Conservation (phyloP, 2,888 invertebrate genomes). For the Tolmerus cingulatus region DNA sequence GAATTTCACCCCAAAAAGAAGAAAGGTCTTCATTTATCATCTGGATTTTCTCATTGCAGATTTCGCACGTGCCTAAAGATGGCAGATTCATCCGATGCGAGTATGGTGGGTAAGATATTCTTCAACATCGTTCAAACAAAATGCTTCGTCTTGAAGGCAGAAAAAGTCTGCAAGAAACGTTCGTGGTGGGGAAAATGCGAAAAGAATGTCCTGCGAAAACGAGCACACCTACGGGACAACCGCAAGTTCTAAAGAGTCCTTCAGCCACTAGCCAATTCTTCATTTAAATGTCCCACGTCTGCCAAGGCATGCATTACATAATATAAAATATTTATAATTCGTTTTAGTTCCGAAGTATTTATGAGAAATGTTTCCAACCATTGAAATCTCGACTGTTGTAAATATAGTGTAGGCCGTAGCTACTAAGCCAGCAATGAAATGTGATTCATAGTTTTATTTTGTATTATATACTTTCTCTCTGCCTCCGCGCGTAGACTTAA, state of each 20-base stretch:
- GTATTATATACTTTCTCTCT: slow-evolving; percentile 36
- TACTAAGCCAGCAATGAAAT: slow-evolving; percentile 17
- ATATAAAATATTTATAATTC: slow-evolving; percentile 12
- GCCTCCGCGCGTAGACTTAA: slow-evolving; percentile 4
- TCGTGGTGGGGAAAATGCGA: slow-evolving; percentile 87
- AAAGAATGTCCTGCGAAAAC: slow-evolving; percentile 72
- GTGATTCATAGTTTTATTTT: slow-evolving; percentile 39
- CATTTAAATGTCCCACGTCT: slow-evolving; percentile 8
- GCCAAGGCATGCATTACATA: background rate
- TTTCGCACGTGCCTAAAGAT: slow-evolving; percentile 92
- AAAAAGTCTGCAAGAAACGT: slow-evolving; percentile 77
- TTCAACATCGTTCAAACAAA: slow-evolving; percentile 95
- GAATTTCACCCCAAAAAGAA: background rate
- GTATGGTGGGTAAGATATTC: slow-evolving; percentile 90
- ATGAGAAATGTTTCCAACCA: slow-evolving; percentile 6
- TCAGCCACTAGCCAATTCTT: background rate
- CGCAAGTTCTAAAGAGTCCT: slow-evolving; percentile 57
- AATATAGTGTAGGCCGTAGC: background rate
- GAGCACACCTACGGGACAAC: slow-evolving; percentile 79
- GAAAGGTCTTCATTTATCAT: background rate
- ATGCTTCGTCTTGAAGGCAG: slow-evolving; percentile 86
- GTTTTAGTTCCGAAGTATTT: slow-evolving; percentile 27
- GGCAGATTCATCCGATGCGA: slow-evolving; percentile 84
- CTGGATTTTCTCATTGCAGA: slow-evolving; percentile 66
- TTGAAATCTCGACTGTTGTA: slow-evolving; percentile 19